Evolutionary conservation across 1,140 invertebrate genomes (phyloP), one percentile per base, ranked within the genome.

Genomic region (Scaptomyza montana): DNA sequence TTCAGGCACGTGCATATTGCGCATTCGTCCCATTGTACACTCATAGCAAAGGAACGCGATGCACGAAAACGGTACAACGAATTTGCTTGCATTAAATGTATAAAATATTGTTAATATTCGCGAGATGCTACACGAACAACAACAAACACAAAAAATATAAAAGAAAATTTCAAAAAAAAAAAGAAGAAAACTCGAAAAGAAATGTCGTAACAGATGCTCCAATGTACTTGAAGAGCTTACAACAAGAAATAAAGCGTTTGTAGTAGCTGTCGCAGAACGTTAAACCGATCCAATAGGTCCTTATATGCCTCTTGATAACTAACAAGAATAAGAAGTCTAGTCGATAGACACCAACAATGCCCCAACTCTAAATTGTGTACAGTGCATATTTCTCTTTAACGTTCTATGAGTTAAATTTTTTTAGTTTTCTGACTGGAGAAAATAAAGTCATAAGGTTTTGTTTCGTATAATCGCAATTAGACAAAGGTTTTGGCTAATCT

Each of bases 41-140:
- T 61, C 56, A 33, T 13, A n/a, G 19, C 12, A 43, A 25, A 36
- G 33, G 33, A 36, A 54, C 30, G 51, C 33, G 9, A 47, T 54
- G 51, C 55, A 45, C 7, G 30, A 21, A 28, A 43, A 8, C 12
- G 45, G 43, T 47, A 51, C 33, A 53, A 60, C 21, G 54, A 7
- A 54, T 45, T 57, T 47, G 36, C 46, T 59, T 66, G 64, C 54
- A 19, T 66, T 41, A 50, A 79, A 79, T 60, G 55, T 79, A 65
- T 75, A 61, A 79, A 79, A 78, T 78, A 78, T 78, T 78, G 71
- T 78, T 79, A 78, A 78, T 69, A 62, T 54, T 45, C 49, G 45
- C 33, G 54, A 57, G 49, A 41, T 57, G 39, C 21, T 45, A 13
- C 19, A 16, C 13, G 5, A 36, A 60, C n/a, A 16, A 60, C 19